Conservation (phyloP, 2,888 invertebrate genomes). For the Drosophila lacicola region DNA sequence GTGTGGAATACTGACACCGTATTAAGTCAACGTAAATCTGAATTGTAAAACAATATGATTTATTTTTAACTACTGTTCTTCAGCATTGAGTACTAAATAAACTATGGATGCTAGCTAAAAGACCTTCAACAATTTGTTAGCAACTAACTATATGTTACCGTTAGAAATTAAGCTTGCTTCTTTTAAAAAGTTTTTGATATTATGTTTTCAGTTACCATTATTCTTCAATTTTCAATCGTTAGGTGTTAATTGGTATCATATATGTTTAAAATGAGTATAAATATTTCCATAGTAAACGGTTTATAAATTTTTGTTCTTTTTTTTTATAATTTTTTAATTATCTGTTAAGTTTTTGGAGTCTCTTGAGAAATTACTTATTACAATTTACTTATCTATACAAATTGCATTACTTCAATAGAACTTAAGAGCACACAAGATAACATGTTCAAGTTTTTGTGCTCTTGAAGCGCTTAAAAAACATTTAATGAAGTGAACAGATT, state of each 20-base stretch:
- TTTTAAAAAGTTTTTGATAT: too few relatives aligned
- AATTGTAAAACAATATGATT: slow-evolving; percentile 32
- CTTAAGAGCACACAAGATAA: slow-evolving; percentile 4
- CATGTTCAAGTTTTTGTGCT: not conserved
- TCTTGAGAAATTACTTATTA: not conserved
- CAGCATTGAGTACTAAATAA: not conserved
- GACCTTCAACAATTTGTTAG: too few relatives aligned
- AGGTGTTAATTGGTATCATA: too few relatives aligned
- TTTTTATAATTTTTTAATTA: not conserved
- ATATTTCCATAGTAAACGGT: too few relatives aligned
- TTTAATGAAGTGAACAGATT: not conserved
- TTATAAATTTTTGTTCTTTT: not conserved
- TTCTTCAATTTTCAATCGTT: too few relatives aligned
- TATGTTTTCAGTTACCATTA: too few relatives aligned
- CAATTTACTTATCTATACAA: slow-evolving; percentile 2
- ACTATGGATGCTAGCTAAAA: too few relatives aligned
- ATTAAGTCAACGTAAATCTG: slow-evolving; percentile 17
- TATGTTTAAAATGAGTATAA: too few relatives aligned
- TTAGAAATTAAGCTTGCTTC: too few relatives aligned
- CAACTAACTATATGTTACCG: too few relatives aligned
- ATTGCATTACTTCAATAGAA: not conserved
- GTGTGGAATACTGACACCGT: slow-evolving; percentile 10
- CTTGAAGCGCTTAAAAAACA: not conserved
- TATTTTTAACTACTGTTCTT: slow-evolving; percentile 11
- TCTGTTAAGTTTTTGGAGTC: not conserved